Evolutionary conservation across 92 coral and sea anemone genomes (phyloP), one percentile per base, ranked within the genome.

Genomic region (Porites lobata): DNA sequence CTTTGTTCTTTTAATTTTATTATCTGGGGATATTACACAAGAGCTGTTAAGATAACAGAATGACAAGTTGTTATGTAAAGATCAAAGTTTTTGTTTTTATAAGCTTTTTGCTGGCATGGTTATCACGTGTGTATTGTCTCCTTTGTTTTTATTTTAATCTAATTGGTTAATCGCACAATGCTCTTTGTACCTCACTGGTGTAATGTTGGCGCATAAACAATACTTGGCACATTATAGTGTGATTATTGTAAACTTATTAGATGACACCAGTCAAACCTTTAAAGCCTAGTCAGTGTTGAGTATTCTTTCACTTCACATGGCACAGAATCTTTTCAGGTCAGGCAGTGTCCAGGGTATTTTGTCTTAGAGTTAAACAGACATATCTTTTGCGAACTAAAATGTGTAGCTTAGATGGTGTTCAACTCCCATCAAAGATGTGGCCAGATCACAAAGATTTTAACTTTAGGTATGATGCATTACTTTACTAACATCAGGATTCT

Each of bases 151-250:
- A 18, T 8, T 18, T 59, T 50, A 19, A 47, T 84, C 18, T 17
- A 9, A 84, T 74, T 84, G 87, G 87, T 29, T 63, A n/a, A 51
- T 7, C 15, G 1, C 8, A 84, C 81, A 74, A 50, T 84, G 87
- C 15, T 67, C 69, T 84, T 83, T 83, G 79, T 62, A 61, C 72
- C 47, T 7, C 24, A 6, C 6, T 8, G 7, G 61, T 72, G 26
- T 84, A 74, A 62, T 21, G 52, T 84, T 84, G 81, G 87, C 87
- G 50, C 54, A 19, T 17, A 22, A 72, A 73, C 87, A 84, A 84
- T 84, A 29, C 62, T 74, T 84, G 80, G 87, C 87, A 84, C 47
- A 74, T 17, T 38, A 38, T 13, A 15, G 50, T 7, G 19, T 50
- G 61, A 51, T 61, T 47, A 26, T 6, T 14, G 9, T 19, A 10